These are phyloP conservation scores for Nomada flava DNA, from an alignment of 2,888 invertebrate genomes.

Conservation along the genomic window DNA sequence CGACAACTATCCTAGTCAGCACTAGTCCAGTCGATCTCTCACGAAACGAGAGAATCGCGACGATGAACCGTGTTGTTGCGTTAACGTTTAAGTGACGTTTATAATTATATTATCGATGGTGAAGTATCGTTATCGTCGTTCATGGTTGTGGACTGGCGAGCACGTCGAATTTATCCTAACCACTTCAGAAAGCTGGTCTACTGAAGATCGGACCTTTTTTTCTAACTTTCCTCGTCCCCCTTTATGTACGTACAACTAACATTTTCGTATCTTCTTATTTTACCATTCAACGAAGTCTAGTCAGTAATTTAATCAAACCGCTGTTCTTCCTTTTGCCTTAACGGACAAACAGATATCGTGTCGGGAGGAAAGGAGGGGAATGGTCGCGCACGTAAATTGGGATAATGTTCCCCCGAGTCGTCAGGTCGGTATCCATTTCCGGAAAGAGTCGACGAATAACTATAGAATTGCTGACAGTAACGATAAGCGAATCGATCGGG, in stretches of 20 bases:
- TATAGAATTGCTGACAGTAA: constrained; percentile 9
- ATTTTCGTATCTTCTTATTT: constrained; percentile 12
- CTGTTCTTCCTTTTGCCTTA: background rate
- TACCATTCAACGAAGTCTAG: constrained; percentile 23
- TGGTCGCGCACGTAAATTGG: constrained; percentile 8
- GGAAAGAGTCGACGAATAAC: no score
- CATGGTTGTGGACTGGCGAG: constrained; percentile 8
- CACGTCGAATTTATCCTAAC: constrained; percentile 40
- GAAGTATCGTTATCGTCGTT: constrained; percentile 38
- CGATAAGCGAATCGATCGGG: background rate
- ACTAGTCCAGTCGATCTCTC: constrained; percentile 59
- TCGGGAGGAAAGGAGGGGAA: background rate
- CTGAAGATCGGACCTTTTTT: constrained; percentile 42
- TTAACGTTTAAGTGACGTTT: constrained; percentile 28
- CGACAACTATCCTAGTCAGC: constrained; percentile 63
- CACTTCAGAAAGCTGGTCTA: constrained; percentile 66
- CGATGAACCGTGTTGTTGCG: constrained; percentile 38
- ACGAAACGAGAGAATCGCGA: constrained; percentile 7
- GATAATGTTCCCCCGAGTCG: background rate
- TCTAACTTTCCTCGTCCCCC: constrained; percentile 5
- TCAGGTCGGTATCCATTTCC: background rate
- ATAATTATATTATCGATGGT: constrained; percentile 4
- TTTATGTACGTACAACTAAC: background rate
- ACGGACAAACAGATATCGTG: background rate
- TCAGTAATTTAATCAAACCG: constrained; percentile 3